These are phyloP conservation scores for Lichenostomus cassidix DNA, from an alignment of 2,113 vertebrate genomes.

Conservation along the genomic window DNA sequence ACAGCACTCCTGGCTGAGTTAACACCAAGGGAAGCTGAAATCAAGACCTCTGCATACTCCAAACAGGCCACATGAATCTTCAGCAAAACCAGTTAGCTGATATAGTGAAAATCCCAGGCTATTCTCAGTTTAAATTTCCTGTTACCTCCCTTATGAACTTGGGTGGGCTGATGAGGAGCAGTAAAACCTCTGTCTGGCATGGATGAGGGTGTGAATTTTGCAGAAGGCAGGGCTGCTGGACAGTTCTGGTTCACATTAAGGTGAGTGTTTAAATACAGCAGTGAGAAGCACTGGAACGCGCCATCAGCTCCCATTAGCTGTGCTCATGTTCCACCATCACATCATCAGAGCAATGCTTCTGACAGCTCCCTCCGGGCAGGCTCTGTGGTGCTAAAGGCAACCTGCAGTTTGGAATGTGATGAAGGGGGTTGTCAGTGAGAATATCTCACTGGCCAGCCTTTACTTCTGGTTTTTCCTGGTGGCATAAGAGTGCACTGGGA, in stretches of 20 bases:
- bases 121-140: not conserved
- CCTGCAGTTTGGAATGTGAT: not conserved
- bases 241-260: not conserved
- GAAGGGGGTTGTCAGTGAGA: not conserved
- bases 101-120: not conserved
- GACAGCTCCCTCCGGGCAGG: not conserved
- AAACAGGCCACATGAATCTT: not conserved
- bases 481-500: not conserved
- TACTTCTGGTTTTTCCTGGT: not conserved
- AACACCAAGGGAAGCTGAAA: not conserved
- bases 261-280: not conserved
- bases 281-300: not conserved
- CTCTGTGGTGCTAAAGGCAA: not conserved
- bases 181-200: not conserved
- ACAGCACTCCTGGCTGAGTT: not conserved
- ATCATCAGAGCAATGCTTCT: not conserved
- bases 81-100: not conserved
- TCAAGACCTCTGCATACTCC: not conserved
- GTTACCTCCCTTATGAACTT: not conserved
- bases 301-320: not conserved
- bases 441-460: not conserved
- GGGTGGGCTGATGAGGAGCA: not conserved
- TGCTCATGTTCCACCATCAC: not conserved
- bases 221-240: not conserved
- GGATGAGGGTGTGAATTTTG: slow-evolving; percentile 4